These are phyloP conservation scores for Torymus aiolomorphi DNA, from an alignment of 2,888 invertebrate species.

Conservation along the genomic window DNA sequence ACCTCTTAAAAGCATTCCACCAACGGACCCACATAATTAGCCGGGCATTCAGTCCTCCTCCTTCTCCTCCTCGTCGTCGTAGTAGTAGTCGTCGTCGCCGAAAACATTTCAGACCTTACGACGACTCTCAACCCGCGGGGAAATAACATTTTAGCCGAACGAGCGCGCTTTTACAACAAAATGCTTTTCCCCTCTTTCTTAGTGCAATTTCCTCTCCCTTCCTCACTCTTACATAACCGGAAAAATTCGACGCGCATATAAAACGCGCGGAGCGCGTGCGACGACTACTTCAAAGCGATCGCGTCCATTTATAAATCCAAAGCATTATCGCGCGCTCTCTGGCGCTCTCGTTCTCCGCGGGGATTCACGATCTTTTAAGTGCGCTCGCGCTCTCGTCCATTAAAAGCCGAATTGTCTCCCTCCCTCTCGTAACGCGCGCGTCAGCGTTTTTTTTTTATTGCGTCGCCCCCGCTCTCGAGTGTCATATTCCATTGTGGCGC, in stretches of 20 bases:
- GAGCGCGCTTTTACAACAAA: constrained; percentile 33
- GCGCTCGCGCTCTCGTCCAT: constrained; percentile 43
- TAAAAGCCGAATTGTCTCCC: constrained; percentile 48
- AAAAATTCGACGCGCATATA: constrained; percentile 43
- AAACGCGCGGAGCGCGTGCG: constrained; percentile 11
- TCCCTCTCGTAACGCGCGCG: constrained; percentile 14
- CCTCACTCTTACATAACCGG: too few species aligned
- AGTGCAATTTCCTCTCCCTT: constrained; percentile 5
- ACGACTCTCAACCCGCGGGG: background rate
- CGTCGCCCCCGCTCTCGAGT: constrained; percentile 18
- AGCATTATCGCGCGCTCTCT: constrained; percentile 38
- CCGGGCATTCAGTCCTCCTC: background rate
- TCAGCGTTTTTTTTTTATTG: background rate
- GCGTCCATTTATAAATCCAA: constrained; percentile 54
- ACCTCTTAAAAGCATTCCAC: constrained; percentile 6
- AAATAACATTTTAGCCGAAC: constrained; percentile 35
- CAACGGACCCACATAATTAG: constrained; percentile 19
- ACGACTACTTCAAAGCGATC: constrained; percentile 46
- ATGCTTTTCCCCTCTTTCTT: constrained; percentile 25
- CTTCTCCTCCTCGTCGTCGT: too few species aligned
- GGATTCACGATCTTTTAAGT: constrained; percentile 53
- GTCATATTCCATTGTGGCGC: constrained; percentile 56
- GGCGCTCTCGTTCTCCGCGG: constrained; percentile 20
- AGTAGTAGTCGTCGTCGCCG: background rate
- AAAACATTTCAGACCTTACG: constrained; percentile 28